Conservation (phyloP, 2,888 invertebrate species). For the Koerneria pararmatus region DNA sequence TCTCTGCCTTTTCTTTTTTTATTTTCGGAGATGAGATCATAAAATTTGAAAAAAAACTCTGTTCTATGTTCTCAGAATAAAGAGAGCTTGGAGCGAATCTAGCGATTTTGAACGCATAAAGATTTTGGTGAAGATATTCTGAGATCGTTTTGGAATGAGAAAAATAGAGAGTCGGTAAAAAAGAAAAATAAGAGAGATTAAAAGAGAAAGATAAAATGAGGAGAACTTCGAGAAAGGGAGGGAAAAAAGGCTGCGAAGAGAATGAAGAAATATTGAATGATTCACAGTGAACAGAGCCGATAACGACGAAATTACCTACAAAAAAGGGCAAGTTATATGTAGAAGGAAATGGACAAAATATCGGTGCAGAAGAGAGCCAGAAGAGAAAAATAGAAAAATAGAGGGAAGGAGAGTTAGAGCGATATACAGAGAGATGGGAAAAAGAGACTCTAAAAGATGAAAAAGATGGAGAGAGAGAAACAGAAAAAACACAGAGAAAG, state of each 20-base stretch:
- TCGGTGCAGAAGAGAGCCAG: slow-evolving; percentile 5
- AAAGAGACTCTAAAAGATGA: background rate
- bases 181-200: background rate
- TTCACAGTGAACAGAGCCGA: background rate
- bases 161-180: background rate
- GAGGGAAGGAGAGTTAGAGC: background rate
- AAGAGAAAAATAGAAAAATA: background rate
- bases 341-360: background rate
- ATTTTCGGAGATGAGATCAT: no score
- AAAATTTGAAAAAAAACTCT: no score
- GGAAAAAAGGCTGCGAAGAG: background rate
- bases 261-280: background rate
- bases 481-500: background rate
- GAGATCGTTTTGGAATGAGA: no score
- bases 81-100: no score
- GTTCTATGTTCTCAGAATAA: no score
- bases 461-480: background rate
- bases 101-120: no score
- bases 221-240: background rate
- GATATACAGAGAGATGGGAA: background rate
- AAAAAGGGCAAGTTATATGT: background rate
- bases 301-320: background rate
- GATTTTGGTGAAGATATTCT: no score
- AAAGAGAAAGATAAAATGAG: background rate
- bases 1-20: no score